Conservation (phyloP, 2,113 vertebrate genomes). For the Macheiramphus alcinus region DNA sequence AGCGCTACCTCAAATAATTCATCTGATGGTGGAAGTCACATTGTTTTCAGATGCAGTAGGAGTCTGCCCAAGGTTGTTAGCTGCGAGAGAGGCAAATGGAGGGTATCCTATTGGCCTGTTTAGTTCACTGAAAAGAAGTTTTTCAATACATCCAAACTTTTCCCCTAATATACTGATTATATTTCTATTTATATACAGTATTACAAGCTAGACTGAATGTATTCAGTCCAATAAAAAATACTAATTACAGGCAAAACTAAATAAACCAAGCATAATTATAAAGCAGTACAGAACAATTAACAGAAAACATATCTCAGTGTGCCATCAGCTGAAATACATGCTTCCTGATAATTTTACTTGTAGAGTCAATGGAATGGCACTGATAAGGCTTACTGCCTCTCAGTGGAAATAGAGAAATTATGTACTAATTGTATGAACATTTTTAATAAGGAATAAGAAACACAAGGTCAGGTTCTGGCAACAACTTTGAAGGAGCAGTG, state of each 20-base stretch:
- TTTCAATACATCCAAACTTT: neutral
- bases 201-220: neutral
- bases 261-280: neutral
- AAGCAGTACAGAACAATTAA: neutral
- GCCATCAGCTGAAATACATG: neutral
- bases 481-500: neutral
- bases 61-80: neutral
- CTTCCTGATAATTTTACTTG: neutral
- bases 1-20: neutral
- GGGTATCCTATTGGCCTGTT: neutral
- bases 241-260: neutral
- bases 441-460: neutral
- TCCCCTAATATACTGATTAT: neutral
- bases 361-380: neutral
- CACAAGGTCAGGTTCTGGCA: neutral
- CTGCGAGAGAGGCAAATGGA: neutral
- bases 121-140: neutral
- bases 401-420: neutral
- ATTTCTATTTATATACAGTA: neutral
- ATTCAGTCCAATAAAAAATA: neutral
- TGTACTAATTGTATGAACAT: neutral
- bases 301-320: neutral
- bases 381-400: neutral
- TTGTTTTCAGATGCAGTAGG: neutral
- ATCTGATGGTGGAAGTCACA: neutral